Evolutionary conservation across 2,888 invertebrate species (phyloP), one percentile per base, ranked within the genome.

Genomic region (Pseudococcus viburni): DNA sequence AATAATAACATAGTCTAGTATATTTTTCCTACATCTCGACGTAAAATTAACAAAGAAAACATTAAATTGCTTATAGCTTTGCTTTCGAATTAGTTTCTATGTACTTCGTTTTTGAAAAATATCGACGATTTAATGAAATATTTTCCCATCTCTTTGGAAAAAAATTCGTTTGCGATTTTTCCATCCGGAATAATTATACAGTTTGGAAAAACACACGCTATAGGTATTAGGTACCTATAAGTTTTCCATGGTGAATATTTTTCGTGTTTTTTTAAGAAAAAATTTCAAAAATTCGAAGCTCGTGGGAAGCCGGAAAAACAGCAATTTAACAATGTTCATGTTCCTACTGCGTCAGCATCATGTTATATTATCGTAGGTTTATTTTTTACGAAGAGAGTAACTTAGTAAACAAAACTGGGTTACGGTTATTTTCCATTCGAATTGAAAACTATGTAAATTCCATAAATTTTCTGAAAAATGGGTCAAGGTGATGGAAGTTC

Each of bases 401-500:
- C 59, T 59, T 9, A 7, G 8, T 6, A 59, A 33, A 73, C 5
- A 5, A 73, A 73, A 33, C 19, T 64, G 6, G 3, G 0, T 73
- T 73, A 73, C 26, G 33, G 26, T 3, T 15, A 73, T 73, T 73
- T 73, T 33, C 11, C 11, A 12, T 12, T 73, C 2, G 15, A 73
- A 73, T 0, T 11, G 33, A 73, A 12, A 15, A 73, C n/a, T 59
- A 19, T 3, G 17, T 26, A 12, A 73, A 73, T 73, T 33, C 11
- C n/a, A 33, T 73, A 33, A 73, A 73, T 73, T 73, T 73, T 4
- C 5, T 9, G 26, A 22, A 59, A 73, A 73, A 73, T 73, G 15
- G 68, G 33, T 73, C 68, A 73, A 73, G 68, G 68, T 26, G 68
- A 73, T 33, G 68, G 33, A 73, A 73, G 11, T 73, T 73, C 68